A percentile compares a stretch with the other conserved stretches of the same genome.
These are phyloP conservation scores for Oenanthe melanoleuca DNA, from an alignment of 2,113 vertebrate genomes.

Conservation along the genomic window DNA sequence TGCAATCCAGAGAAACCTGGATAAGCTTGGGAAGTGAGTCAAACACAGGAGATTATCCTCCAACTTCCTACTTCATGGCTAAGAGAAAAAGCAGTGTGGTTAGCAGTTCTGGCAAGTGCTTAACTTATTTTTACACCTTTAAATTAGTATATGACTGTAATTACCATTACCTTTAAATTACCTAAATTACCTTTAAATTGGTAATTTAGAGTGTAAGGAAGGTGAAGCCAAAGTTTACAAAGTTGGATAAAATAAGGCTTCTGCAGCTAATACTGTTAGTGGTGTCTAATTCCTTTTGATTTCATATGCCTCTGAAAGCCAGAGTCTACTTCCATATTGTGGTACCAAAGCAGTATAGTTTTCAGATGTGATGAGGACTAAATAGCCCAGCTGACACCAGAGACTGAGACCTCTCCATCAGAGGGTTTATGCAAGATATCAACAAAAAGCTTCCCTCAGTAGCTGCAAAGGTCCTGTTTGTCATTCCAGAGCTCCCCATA, in stretches of 20 bases:
- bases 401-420: background rate
- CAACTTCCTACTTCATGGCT: background rate
- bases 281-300: background rate
- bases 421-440: background rate
- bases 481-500: background rate
- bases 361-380: background rate
- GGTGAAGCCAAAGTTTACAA: background rate
- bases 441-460: background rate
- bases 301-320: background rate
- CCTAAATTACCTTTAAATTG: background rate
- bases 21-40: background rate
- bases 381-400: background rate
- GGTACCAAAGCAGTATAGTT: background rate
- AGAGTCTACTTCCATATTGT: background rate
- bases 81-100: background rate
- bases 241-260: background rate
- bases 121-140: background rate
- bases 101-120: background rate
- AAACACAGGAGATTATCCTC: background rate
- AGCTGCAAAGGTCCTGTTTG: background rate
- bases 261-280: background rate
- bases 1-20: background rate
- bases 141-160: background rate
- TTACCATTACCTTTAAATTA: background rate
- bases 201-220: background rate